A percentile compares a stretch with the other conserved stretches of the same genome.
Evolutionary conservation across 2,797 vertebrate genomes (phyloP).

Genomic region (Dromococcyx pavoninus): DNA sequence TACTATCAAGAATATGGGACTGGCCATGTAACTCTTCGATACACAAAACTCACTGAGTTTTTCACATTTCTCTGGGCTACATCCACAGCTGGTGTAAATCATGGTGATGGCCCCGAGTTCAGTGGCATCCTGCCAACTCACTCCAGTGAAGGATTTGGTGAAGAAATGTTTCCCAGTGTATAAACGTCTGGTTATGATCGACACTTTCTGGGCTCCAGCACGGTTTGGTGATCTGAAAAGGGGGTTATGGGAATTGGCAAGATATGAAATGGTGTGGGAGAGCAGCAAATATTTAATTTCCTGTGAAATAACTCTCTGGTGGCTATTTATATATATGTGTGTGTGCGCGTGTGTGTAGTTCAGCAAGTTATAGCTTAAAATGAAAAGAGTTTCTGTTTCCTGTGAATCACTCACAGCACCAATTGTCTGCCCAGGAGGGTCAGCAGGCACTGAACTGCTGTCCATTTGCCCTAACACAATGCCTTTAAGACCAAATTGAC

Average conservation of each 20-base stretch:
- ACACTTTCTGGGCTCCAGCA: constrained; percentile 49
- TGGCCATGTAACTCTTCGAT: neutral
- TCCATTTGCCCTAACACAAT: neutral
- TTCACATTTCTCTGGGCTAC: neutral
- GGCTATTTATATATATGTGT: neutral
- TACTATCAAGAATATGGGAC: neutral
- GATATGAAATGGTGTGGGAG: constrained; percentile 46
- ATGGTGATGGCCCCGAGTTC: neutral
- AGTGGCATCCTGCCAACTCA: constrained; percentile 1
- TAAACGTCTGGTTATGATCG: constrained; percentile 60
- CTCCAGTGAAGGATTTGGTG: constrained; percentile 49
- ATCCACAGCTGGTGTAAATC: constrained; percentile 4
- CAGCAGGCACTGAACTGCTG: neutral
- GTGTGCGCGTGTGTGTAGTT: neutral
- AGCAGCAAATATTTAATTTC: constrained; percentile 62
- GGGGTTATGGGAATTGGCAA: constrained; percentile 60
- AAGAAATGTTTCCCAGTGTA: constrained; percentile 58
- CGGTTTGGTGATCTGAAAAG: constrained; percentile 10
- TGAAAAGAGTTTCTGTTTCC: neutral
- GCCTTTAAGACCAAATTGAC: neutral
- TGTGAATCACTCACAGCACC: neutral
- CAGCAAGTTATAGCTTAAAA: neutral
- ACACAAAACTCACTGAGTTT: neutral
- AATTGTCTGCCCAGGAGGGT: neutral
- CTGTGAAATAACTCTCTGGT: constrained; percentile 54